These are phyloP conservation scores for Nansenia antarctica DNA, from an alignment of 2,113 vertebrate species.

Conservation along the genomic window DNA sequence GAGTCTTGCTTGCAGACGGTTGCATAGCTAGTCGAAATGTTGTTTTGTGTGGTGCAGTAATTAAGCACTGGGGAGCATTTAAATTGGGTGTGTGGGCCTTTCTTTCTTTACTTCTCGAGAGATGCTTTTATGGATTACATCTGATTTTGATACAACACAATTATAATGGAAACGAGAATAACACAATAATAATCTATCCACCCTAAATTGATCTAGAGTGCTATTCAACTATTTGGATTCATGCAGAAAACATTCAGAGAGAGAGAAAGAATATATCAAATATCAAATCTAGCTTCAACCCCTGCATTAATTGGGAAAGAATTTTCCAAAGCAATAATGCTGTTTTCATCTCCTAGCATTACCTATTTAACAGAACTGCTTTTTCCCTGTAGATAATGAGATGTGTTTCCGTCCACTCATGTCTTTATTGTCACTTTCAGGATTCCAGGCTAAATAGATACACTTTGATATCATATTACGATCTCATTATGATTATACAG, in stretches of 20 bases:
- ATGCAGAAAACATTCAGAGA: slow-evolving; percentile 3
- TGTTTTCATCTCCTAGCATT: slow-evolving; percentile 26
- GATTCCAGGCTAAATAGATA: not conserved
- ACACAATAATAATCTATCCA: not conserved
- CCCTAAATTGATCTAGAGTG: not conserved
- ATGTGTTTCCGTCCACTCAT: not conserved
- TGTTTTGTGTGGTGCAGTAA: too few species aligned
- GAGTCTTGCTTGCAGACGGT: too few species aligned
- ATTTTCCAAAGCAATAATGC: slow-evolving; percentile 50
- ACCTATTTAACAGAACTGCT: not conserved
- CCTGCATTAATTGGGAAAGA: slow-evolving; percentile 63
- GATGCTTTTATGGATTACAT: not conserved
- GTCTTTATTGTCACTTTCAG: not conserved
- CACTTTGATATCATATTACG: not conserved
- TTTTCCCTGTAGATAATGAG: not conserved
- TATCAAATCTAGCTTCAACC: slow-evolving; percentile 36
- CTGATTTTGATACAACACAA: not conserved
- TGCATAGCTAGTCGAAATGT: too few species aligned
- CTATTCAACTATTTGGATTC: slow-evolving; percentile 4
- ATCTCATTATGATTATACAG: not conserved
- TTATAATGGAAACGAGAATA: not conserved
- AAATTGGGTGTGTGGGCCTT: too few species aligned
- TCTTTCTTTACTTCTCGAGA: not conserved
- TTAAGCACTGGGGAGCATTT: too few species aligned
- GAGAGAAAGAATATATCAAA: not conserved